A percentile compares a stretch with the other conserved stretches of the same genome.
Evolutionary conservation across 2,113 vertebrate genomes (phyloP).

Genomic region (Oceanites oceanicus): DNA sequence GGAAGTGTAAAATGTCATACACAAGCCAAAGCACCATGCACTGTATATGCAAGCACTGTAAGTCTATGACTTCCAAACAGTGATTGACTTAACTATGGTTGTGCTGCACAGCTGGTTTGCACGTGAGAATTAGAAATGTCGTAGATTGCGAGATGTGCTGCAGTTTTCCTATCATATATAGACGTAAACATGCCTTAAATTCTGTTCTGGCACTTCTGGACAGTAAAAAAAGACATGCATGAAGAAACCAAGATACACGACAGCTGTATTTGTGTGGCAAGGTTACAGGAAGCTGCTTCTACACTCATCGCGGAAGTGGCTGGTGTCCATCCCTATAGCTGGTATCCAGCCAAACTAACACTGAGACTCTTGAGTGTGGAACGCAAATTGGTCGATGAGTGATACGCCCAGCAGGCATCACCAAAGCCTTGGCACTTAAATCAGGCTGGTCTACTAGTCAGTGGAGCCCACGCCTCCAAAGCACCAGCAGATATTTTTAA

Average conservation of each 20-base stretch:
- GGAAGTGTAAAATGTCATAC: neutral
- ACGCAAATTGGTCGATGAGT: neutral
- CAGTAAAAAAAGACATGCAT: neutral
- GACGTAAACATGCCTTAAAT: neutral
- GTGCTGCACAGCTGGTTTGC: neutral
- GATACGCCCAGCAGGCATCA: neutral
- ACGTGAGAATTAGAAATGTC: neutral
- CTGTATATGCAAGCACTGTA: neutral
- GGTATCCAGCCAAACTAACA: neutral
- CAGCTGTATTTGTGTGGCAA: neutral
- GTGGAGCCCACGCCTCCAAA: neutral
- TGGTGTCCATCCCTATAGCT: neutral
- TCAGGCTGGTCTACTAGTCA: neutral
- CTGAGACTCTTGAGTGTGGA: neutral
- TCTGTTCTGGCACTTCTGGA: neutral
- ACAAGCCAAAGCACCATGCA: neutral
- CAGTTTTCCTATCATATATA: neutral
- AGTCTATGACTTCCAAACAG: neutral
- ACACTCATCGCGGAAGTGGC: fast-evolving
- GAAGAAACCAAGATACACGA: neutral
- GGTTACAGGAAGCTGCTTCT: neutral
- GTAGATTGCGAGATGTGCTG: neutral
- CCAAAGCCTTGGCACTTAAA: neutral
- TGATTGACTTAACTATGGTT: neutral
- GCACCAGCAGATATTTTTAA: neutral